Evolutionary conservation across 2,888 invertebrate genomes (phyloP).

Genomic region (Drosophila recens): DNA sequence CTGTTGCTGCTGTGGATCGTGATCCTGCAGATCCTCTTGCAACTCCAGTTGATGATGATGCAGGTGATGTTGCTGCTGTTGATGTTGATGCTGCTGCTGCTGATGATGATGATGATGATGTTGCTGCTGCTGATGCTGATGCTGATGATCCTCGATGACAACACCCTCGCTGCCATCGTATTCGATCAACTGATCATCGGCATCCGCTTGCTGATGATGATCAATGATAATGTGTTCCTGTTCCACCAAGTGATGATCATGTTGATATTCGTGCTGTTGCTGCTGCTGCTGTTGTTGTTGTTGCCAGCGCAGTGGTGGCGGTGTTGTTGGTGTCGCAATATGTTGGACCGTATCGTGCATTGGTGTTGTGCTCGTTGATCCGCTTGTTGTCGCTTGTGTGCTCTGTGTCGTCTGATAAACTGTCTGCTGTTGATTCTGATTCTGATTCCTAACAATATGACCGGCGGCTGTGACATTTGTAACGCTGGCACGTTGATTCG

Average conservation of each 20-base stretch:
- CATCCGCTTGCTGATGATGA: conserved; percentile 73
- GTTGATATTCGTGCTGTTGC: conserved; percentile 63
- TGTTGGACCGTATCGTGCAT: conserved; percentile 64
- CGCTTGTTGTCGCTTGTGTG: conserved; percentile 29
- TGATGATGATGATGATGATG: conserved; percentile 38
- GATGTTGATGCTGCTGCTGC: conserved; percentile 58
- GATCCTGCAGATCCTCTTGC: conserved; percentile 76
- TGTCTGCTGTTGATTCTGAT: conserved; percentile 75
- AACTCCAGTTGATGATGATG: conserved; percentile 67
- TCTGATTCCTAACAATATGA: conserved; percentile 83
- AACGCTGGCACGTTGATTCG: conserved; percentile 71
- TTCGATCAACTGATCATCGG: conserved; percentile 78
- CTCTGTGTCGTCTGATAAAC: conserved; percentile 58
- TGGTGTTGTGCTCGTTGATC: conserved; percentile 41
- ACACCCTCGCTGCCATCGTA: conserved; percentile 76
- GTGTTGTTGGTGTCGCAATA: conserved; percentile 75
- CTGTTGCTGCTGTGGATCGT: conserved; percentile 75
- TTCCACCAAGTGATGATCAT: conserved; percentile 68
- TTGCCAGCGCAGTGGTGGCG: conserved; percentile 80
- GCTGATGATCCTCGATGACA: conserved; percentile 64
- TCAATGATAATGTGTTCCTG: conserved; percentile 73
- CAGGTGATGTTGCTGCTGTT: conserved; percentile 42
- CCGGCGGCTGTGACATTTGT: conserved; percentile 80
- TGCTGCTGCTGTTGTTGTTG: conserved; percentile 64
- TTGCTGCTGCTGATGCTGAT: conserved; percentile 28